These are phyloP conservation scores for Hedychridium roseum DNA, from an alignment of 2,888 invertebrate species.

Conservation along the genomic window DNA sequence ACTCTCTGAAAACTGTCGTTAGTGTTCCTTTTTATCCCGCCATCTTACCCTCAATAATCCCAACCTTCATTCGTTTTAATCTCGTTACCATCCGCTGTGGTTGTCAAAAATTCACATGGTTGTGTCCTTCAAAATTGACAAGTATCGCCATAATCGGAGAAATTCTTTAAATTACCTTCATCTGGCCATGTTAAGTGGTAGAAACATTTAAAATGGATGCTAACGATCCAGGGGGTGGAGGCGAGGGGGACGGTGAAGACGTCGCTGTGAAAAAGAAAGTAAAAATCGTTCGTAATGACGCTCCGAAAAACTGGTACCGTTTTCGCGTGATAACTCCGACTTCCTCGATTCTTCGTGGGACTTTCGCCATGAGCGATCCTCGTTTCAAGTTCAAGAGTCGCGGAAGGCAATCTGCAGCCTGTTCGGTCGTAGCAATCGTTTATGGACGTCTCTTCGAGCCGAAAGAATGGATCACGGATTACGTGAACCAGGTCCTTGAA, in stretches of 20 bases:
- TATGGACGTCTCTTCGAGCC: slow-evolving; percentile 46
- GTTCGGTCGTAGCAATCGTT: slow-evolving; percentile 46
- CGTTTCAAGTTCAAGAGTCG: slow-evolving; percentile 50
- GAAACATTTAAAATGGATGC: no score
- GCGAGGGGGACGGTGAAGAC: slow-evolving; percentile 23
- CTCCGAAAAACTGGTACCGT: no score
- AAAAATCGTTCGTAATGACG: no score
- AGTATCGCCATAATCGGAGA: no score
- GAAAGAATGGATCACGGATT: slow-evolving; percentile 43
- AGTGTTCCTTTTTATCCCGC: no score
- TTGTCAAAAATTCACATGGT: no score
- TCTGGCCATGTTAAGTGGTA: no score
- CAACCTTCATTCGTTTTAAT: no score
- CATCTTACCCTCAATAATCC: no score
- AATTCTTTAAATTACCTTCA: neutral
- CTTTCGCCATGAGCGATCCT: slow-evolving; percentile 41
- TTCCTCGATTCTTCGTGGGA: slow-evolving; percentile 46
- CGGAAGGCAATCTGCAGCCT: slow-evolving; percentile 47
- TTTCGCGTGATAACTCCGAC: slow-evolving; percentile 39
- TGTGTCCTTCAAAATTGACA: no score
- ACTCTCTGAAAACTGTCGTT: no score
- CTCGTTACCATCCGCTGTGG: no score
- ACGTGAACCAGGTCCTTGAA: slow-evolving; percentile 45
- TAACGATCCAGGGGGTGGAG: slow-evolving; percentile 9
- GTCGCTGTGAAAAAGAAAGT: neutral